A percentile compares a stretch with the other conserved stretches of the same genome.
phyloP scores from a whole-genome alignment of 2,797 vertebrate species.

The Oryzias sinensis region DNA sequence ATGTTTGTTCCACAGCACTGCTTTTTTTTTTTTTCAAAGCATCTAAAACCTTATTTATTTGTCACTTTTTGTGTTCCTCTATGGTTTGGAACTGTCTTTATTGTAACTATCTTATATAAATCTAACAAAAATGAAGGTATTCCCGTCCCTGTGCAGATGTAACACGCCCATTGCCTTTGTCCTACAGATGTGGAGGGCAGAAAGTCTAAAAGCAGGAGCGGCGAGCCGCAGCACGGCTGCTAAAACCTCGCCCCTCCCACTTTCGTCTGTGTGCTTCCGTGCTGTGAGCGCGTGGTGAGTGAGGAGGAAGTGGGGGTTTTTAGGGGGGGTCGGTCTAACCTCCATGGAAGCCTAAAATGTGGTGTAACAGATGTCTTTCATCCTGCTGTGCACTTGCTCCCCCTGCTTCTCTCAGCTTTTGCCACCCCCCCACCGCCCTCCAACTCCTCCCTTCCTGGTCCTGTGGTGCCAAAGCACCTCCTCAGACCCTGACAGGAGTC shows the following conservation, averaged over 20 bases:
- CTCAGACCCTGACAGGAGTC: slow-evolving; percentile 41
- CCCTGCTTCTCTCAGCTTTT: slow-evolving; percentile 43
- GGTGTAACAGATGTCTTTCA: slow-evolving; percentile 71
- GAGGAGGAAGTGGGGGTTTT: slow-evolving; percentile 53
- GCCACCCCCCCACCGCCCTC: background rate
- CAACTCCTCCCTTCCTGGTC: slow-evolving; percentile 23
- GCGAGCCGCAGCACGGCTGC: slow-evolving; percentile 92
- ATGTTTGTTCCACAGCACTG: slow-evolving; percentile 41
- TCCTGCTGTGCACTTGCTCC: slow-evolving; percentile 58
- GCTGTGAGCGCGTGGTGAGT: slow-evolving; percentile 90
- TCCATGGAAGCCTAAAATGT: slow-evolving; percentile 81
- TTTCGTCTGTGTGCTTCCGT: slow-evolving; percentile 80
- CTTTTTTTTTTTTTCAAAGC: slow-evolving; percentile 47
- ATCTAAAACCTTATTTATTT: slow-evolving; percentile 64
- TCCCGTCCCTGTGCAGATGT: slow-evolving; percentile 64
- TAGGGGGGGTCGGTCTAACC: slow-evolving; percentile 62
- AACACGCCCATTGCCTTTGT: slow-evolving; percentile 91
- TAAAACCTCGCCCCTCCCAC: slow-evolving; percentile 82
- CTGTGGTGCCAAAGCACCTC: slow-evolving; percentile 43
- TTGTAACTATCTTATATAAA: slow-evolving; percentile 40
- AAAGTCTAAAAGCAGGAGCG: slow-evolving; percentile 97
- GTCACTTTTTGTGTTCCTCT: slow-evolving; percentile 27
- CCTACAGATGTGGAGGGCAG: slow-evolving; percentile 99
- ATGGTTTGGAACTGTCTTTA: slow-evolving; percentile 31
- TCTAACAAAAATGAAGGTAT: slow-evolving; percentile 22